phyloP scores from a whole-genome alignment of 2,888 invertebrate genomes.

The Idaea dimidiata region DNA sequence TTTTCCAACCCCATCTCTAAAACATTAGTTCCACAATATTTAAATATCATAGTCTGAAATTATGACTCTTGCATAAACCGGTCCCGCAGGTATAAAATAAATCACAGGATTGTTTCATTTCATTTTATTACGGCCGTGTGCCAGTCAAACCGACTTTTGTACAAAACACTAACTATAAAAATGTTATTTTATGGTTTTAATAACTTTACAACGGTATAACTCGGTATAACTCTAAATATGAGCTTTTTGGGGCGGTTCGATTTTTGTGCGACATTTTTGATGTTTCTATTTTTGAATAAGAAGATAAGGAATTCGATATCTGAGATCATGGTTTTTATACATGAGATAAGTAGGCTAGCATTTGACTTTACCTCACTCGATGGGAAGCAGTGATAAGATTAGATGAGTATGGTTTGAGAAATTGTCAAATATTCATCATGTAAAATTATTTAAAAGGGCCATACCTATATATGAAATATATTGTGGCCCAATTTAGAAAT shows the following conservation, averaged over 20 bases:
- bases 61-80: constrained; percentile 45
- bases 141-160: constrained; percentile 60
- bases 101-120: constrained; percentile 75
- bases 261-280: constrained; percentile 17
- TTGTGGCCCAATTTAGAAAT: too few species aligned
- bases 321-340: background rate
- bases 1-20: constrained; percentile 3
- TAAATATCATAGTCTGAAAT: background rate
- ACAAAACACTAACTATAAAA: constrained; percentile 61
- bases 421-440: too few species aligned
- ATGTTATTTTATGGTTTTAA: constrained; percentile 57
- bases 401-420: too few species aligned
- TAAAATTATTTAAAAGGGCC: too few species aligned
- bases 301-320: background rate
- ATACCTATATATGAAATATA: too few species aligned
- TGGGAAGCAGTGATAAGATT: too few species aligned
- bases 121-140: constrained; percentile 67
- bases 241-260: constrained; percentile 16
- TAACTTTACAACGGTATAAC: constrained; percentile 42
- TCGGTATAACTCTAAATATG: constrained; percentile 31
- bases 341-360: constrained; percentile 2
- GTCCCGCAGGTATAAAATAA: constrained; percentile 65
- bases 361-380: too few species aligned
- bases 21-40: constrained; percentile 1
- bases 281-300: constrained; percentile 18